Conservation (phyloP, 2,888 invertebrate species). For the Calephelis perditalis region DNA sequence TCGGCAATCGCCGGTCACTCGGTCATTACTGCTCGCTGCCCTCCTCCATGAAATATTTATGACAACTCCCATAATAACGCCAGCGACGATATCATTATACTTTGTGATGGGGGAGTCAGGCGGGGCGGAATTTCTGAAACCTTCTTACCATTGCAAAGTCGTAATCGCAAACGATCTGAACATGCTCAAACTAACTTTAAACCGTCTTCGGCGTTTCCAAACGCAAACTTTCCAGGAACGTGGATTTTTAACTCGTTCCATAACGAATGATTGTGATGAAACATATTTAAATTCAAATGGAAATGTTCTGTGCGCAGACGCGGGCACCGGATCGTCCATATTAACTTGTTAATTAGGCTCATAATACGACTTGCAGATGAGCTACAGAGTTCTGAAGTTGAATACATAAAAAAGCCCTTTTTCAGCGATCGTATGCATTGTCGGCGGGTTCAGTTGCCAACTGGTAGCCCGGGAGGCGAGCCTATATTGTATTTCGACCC, state of each 20-base stretch:
- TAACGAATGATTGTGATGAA: slow-evolving; percentile 22
- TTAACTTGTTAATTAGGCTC: slow-evolving; percentile 94
- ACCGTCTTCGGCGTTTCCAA: slow-evolving; percentile 52
- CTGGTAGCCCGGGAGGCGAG: slow-evolving; percentile 48
- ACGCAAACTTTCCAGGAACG: slow-evolving; percentile 39
- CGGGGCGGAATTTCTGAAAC: slow-evolving; percentile 76
- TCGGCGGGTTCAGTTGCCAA: slow-evolving; percentile 42
- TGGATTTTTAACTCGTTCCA: slow-evolving; percentile 38
- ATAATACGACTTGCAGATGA: slow-evolving; percentile 95
- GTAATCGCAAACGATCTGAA: slow-evolving; percentile 52
- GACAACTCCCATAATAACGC: slow-evolving; percentile 76
- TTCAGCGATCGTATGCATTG: slow-evolving; percentile 78
- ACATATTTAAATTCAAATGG: slow-evolving; percentile 27
- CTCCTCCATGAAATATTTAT: slow-evolving; percentile 77
- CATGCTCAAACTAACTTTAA: slow-evolving; percentile 41
- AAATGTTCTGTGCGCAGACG: slow-evolving; percentile 63
- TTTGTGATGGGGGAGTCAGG: slow-evolving; percentile 78
- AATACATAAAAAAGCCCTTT: slow-evolving; percentile 83
- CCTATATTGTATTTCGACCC: slow-evolving; percentile 72
- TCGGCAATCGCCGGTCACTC: slow-evolving; percentile 60
- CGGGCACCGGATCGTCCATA: slow-evolving; percentile 86
- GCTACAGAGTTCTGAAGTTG: slow-evolving; percentile 82
- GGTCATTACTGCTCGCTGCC: slow-evolving; percentile 65
- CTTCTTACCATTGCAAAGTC: slow-evolving; percentile 76
- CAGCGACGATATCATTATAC: slow-evolving; percentile 78